Base-by-base conservation (phyloP, 2,888 invertebrate species). In the Halictus ligatus region DNA sequence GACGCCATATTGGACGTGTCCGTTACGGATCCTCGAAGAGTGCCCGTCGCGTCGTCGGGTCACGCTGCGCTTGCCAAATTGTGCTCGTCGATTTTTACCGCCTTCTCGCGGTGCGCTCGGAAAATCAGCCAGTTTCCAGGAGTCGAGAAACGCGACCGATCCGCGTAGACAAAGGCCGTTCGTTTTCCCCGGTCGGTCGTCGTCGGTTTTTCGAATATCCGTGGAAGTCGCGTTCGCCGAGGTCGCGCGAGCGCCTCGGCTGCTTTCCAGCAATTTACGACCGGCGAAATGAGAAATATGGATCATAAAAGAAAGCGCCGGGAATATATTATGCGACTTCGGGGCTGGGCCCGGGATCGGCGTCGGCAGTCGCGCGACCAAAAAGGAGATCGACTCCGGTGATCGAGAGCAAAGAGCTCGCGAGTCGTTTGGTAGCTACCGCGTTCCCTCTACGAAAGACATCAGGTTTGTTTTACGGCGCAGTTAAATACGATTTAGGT, bases 401-500 rank as follows among this genome's bases (percentile, higher is more conserved):
- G 85, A 80, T 83, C 85, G 85, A 79, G 86, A 81, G 82, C 83
- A 80, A 74, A 80, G 79, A 80, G 78, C 71, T 71, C 71, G 75
- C 78, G 88, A 89, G 86, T 80, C 88, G 87, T 89, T 91, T 87
- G 89, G 89, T 91, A 87, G 91, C 91, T 90, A 89, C 88, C 88
- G 87, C 89, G 84, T 82, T 82, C 78, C 89, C 43, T 88, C 89
- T 89, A 89, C 90, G 92, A 91, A 89, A 92, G 92, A 91, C 92
- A 92, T 93, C 92, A 89, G 92, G 89, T 91, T 92, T 93, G 92
- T 93, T 94, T 94, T 93, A 93, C 91, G 91, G 90, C 89, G 92
- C 90, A 91, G 91, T 93, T 93, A 93, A 94, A 92, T 92, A 91
- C 92, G 91, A 94, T 93, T 93, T 92, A 92, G 92, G 90, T 93